Evolutionary conservation across 2,797 vertebrate genomes (phyloP).

Genomic region (Ptychadena robeensis): DNA sequence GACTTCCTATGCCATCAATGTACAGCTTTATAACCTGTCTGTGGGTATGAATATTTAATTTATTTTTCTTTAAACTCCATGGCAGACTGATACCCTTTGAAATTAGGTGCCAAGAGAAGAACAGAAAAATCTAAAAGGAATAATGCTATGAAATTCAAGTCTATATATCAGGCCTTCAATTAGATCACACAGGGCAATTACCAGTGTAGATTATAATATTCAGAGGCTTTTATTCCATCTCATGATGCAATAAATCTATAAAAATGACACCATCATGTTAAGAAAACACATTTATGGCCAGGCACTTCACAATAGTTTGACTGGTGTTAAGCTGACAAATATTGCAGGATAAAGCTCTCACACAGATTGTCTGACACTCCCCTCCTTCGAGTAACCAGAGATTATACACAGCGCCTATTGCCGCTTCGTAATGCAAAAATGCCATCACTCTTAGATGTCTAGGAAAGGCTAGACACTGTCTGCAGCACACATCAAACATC

Average conservation of each 20-base stretch:
- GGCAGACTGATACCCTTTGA: too few relatives aligned
- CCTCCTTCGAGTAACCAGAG: constrained; percentile 68
- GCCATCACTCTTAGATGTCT: not conserved
- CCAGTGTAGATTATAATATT: constrained; percentile 16
- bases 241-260: constrained; percentile 40
- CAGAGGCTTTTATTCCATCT: constrained; percentile 15
- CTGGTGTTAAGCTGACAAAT: constrained; percentile 83
- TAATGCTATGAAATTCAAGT: not conserved
- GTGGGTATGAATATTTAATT: too few relatives aligned
- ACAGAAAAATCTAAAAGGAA: not conserved
- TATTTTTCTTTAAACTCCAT: too few relatives aligned
- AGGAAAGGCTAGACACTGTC: constrained; percentile 5
- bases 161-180: constrained; percentile 1
- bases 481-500: constrained; percentile 12
- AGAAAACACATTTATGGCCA: constrained; percentile 61
- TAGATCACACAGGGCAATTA: constrained; percentile 8
- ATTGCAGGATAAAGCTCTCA: constrained; percentile 81
- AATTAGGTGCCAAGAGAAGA: too few relatives aligned
- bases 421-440: not conserved
- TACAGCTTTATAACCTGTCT: too few relatives aligned
- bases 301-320: constrained; percentile 67
- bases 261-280: constrained; percentile 38
- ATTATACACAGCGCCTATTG: constrained; percentile 19
- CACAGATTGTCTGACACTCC: constrained; percentile 65
- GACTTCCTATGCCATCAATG: too few relatives aligned